These are phyloP conservation scores for Ecliptopera silaceata DNA, from an alignment of 2,888 invertebrate genomes.

Conservation along the genomic window DNA sequence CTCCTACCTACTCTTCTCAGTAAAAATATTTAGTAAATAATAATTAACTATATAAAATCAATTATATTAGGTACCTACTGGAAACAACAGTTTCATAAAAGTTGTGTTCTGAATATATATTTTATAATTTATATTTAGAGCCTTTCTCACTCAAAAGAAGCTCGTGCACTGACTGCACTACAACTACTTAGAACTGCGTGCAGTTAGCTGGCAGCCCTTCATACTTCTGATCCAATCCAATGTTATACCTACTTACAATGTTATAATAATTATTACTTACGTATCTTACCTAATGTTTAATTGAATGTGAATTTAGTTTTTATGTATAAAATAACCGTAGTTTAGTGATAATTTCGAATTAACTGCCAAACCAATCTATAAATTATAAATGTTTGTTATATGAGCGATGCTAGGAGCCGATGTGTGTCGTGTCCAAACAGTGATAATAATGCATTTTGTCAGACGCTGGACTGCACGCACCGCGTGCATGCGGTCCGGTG, in stretches of 20 bases:
- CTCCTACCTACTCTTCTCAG: too few relatives aligned
- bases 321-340: too few relatives aligned
- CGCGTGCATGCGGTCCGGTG: neutral
- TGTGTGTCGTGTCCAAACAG: too few relatives aligned
- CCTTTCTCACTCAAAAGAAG: too few relatives aligned
- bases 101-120: too few relatives aligned
- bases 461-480: neutral
- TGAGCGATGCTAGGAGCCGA: neutral
- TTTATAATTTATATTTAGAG: too few relatives aligned
- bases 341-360: neutral
- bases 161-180: too few relatives aligned
- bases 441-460: neutral
- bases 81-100: too few relatives aligned
- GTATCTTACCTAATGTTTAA: neutral
- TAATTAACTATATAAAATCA: too few relatives aligned
- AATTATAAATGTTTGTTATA: neutral
- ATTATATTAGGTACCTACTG: too few relatives aligned
- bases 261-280: too few relatives aligned
- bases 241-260: neutral
- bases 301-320: neutral
- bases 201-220: neutral
- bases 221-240: conserved; percentile 7
- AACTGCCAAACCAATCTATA: conserved; percentile 2
- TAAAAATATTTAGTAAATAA: too few relatives aligned
- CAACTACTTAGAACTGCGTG: neutral